These are phyloP conservation scores for Pristionchus arcanus DNA, from an alignment of 2,888 invertebrate genomes.

Conservation along the genomic window DNA sequence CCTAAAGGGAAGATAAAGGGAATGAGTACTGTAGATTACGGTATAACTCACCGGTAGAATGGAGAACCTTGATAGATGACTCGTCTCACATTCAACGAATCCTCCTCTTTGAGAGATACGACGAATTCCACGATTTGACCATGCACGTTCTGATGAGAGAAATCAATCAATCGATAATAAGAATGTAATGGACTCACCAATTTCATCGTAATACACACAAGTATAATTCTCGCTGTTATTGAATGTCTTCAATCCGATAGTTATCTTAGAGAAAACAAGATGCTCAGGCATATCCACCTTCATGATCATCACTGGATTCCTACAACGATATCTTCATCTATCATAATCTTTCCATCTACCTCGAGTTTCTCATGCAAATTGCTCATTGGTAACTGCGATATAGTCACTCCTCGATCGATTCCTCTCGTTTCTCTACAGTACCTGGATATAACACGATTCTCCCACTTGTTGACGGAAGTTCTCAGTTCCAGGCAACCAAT, in stretches of 20 bases:
- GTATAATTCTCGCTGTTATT: constrained; percentile 72
- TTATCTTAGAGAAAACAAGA: constrained; percentile 62
- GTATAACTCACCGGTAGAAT: constrained; percentile 69
- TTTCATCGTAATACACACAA: constrained; percentile 74
- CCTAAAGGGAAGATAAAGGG: not conserved
- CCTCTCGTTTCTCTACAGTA: constrained; percentile 49
- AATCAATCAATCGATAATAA: not conserved
- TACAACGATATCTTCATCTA: constrained; percentile 28
- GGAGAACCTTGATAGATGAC: constrained; percentile 73
- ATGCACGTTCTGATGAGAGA: constrained; percentile 64
- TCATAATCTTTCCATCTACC: not conserved
- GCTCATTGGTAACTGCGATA: constrained; percentile 62
- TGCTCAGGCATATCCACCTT: constrained; percentile 62
- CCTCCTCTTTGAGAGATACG: constrained; percentile 65
- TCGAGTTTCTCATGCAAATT: constrained; percentile 63
- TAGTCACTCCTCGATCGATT: not conserved
- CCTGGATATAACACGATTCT: constrained; percentile 64
- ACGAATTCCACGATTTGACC: constrained; percentile 75
- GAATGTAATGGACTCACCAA: constrained; percentile 57
- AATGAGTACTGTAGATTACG: constrained; percentile 7
- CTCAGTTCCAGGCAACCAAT: constrained; percentile 59
- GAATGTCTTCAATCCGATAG: constrained; percentile 67
- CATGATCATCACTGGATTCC: constrained; percentile 62
- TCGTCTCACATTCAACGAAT: constrained; percentile 74
- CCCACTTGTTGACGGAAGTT: constrained; percentile 61